These are phyloP conservation scores for Tuta absoluta DNA, from an alignment of 2,888 invertebrate species.

Conservation along the genomic window DNA sequence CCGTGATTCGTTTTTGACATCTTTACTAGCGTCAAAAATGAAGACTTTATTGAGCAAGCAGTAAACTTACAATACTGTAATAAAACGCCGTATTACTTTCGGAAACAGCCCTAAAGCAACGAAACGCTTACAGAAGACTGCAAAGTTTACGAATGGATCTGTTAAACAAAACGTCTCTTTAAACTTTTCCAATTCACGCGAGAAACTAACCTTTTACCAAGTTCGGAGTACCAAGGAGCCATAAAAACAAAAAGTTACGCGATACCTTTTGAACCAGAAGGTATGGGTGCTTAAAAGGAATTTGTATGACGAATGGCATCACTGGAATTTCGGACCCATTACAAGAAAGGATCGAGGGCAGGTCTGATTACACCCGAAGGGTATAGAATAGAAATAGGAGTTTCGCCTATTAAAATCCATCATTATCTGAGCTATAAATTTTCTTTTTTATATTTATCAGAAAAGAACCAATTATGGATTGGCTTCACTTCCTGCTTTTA, in stretches of 20 bases:
- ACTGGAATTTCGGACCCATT: conserved; percentile 44
- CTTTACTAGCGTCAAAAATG: neutral
- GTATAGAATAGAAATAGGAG: conserved; percentile 34
- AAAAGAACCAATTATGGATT: conserved; percentile 51
- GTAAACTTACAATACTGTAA: neutral
- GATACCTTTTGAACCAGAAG: conserved; percentile 44
- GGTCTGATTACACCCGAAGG: conserved; percentile 41
- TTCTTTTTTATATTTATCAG: conserved; percentile 15
- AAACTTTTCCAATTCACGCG: conserved; percentile 49
- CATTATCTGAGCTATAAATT: conserved; percentile 25
- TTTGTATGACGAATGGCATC: conserved; percentile 53
- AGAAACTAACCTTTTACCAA: conserved; percentile 36
- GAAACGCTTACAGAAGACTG: conserved; percentile 6
- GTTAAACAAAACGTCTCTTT: conserved; percentile 16
- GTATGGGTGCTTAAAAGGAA: conserved; percentile 46
- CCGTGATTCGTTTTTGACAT: conserved; percentile 3
- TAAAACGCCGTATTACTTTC: neutral
- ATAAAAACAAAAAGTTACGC: conserved; percentile 49
- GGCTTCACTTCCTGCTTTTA: conserved; percentile 55
- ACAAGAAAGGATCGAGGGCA: conserved; percentile 33
- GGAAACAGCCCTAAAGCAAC: conserved; percentile 9
- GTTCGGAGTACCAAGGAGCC: conserved; percentile 33
- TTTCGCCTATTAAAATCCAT: conserved; percentile 42
- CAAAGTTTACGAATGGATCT: conserved; percentile 17
- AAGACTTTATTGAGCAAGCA: neutral